Base-by-base conservation (phyloP, 2,888 invertebrate genomes). In the Bombylius major region DNA sequence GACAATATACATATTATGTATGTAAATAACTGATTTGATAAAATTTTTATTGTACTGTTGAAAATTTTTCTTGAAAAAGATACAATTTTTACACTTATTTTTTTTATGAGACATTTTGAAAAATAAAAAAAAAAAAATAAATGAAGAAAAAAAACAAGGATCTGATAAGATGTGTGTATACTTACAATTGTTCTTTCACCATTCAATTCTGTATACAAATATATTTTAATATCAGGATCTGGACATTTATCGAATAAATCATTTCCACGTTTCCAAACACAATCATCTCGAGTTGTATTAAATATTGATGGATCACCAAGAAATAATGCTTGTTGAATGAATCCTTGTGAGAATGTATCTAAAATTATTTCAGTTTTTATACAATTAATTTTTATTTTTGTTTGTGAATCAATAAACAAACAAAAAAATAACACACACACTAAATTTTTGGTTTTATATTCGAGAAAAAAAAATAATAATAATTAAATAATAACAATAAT, bases 161-260 rank as follows among this genome's bases (percentile, higher is more conserved):
- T 36, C 5, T 36, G 8, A 36, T 23, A 23, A 23, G 23, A 23
- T 3, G 23, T 23, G 23, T 47, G 5, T 34, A 12, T 54, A 64
- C 59, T 65, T 59, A 79, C 79, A 56, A 71, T 68, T 66, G 71
- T 71, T 62, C 77, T 78, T 9, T 66, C 69, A 48, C 68, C 71
- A 1, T 79, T 76, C 31, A 79, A 77, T 8, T 78, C 77, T 0
- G 82, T 81, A 67, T 87, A 87, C 5, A 87, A 74, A 62, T 81
- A 80, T 49, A 83, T 75, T 49, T 77, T 77, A 33, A 88, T 77
- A 54, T 84, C 82, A 1, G 83, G 81, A 69, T 87, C 87, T 0
- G 87, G 87, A 64, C 87, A 88, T n/a, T 76, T 72, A 62, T 83
- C 83, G 44, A 61, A 62, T 47, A 78, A 75, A 55, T 83, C 83